Percentiles rank a stretch among this genome's conserved stretches.
These are phyloP conservation scores for Peromyscus aztecus DNA, from an alignment of 2,797 vertebrate species.

Conservation along the genomic window DNA sequence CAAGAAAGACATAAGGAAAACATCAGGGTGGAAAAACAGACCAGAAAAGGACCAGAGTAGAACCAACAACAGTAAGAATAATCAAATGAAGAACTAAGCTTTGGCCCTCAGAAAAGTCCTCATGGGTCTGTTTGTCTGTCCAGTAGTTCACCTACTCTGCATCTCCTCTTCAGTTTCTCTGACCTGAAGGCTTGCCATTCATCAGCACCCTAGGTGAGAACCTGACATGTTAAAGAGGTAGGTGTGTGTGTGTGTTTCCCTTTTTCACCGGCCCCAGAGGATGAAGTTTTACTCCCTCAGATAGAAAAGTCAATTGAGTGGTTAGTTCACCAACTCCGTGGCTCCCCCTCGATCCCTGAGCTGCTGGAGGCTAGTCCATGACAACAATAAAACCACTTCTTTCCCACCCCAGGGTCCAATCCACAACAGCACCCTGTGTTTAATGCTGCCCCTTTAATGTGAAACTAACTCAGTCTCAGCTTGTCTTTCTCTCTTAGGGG, in stretches of 20 bases:
- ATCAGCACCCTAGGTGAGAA: background rate
- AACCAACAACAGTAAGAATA: background rate
- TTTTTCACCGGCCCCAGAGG: background rate
- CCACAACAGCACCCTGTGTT: background rate
- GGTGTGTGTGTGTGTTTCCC: background rate
- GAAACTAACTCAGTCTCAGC: background rate
- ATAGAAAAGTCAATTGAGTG: background rate
- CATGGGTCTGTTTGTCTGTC: background rate
- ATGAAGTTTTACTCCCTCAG: background rate
- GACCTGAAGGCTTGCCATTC: background rate
- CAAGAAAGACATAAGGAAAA: background rate
- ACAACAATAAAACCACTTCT: background rate
- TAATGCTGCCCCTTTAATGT: background rate
- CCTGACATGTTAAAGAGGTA: background rate
- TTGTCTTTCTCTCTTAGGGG: background rate
- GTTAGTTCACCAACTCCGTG: background rate
- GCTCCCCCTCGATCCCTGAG: background rate
- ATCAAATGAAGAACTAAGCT: background rate
- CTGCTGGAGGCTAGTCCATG: background rate
- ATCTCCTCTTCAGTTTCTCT: background rate
- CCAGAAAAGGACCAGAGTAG: background rate
- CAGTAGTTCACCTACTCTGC: background rate
- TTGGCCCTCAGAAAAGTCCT: background rate
- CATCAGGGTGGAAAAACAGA: background rate
- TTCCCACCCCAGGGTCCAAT: background rate